Base-by-base conservation (phyloP, 2,113 vertebrate genomes). In the Ellobius talpinus region DNA sequence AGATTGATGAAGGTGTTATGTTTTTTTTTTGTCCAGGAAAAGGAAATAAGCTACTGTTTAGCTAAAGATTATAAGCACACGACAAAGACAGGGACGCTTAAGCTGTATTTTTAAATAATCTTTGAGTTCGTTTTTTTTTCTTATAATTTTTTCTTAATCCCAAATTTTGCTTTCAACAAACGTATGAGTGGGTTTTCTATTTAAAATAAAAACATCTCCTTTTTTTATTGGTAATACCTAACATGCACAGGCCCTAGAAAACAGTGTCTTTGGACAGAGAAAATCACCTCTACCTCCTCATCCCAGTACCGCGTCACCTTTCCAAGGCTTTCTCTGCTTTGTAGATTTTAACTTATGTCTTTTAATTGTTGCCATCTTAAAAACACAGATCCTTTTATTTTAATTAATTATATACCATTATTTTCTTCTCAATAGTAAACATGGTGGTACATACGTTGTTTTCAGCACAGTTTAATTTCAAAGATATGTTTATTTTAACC, bases 31-130 rank as follows among this genome's bases (percentile, higher is more conserved):
- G 19, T 99, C 99, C 31, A 52, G 36, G 5, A 99, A 98, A 98
- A 99, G 99, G 0, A 99, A 99, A 7, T 99, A 99, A 66, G 24
- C 98, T 92, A 99, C 99, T n/a, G 99, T 98, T 96, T 99, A 99
- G 16, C 99, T 99, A 0, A 99, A 98, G 95, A 99, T 93, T 79
- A 98, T 99, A 95, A 99, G 97, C 95, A 97, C 94, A 99, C 98
- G 0, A 99, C 99, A 93, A 99, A 98, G 98, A 29, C 99, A 99
- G 86, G 99, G 96, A 94, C 99, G 97, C 29, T 33, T 47, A 47
- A 66, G 0, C 8, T 17, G 7, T 23, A 21, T 99, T 99, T 95
- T 99, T 99, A 98, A 99, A 5, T 31, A 7, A 78, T 52, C 36
- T 7, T 55, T 33, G 70, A 74, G 1, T 16, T 3, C 10, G 7